Evolutionary conservation across 2,113 vertebrate genomes (phyloP), one percentile per base, ranked within the genome.

Genomic region (Gambusia affinis): DNA sequence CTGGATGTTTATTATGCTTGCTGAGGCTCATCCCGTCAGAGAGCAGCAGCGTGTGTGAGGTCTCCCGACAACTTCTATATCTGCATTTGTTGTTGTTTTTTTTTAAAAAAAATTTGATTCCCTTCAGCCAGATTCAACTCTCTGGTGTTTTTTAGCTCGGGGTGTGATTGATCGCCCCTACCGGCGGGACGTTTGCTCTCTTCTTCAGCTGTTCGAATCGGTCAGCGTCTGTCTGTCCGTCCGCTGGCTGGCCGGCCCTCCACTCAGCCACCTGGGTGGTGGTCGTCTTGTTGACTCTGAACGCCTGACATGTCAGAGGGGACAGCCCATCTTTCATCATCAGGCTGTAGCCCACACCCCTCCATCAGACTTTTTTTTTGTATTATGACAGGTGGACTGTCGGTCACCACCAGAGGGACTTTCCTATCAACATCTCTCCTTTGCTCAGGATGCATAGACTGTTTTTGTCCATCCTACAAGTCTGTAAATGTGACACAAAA

Each of bases 361-460:
- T 88, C 89, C 71, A 82, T 86, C 83, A 86, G 72, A 88, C 88
- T 74, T 91, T 89, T 88, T 33, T 33, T 33, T 33, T 91, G 72
- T 95, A 89, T 95, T 95, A 94, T 95, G 92, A 93, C 94, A 95
- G 94, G 92, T 95, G 94, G 93, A 88, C 80, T 64, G 72, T 91
- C 72, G 85, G 83, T 78, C 74, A 28, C 73, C 88, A 83, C 90
- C 88, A 91, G 76, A 77, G 35, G 37, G 80, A 74, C 84, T 67
- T 83, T 86, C 80, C 67, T 64, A 57, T 64, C 70, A 67, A 60
- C 65, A 71, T 82, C 85, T 78, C 67, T 80, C 70, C 65, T 70
- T 47, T 76, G 80, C 80, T 89, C 80, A 64, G 75, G 63, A 67
- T 71, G 70, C 64, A 65, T 19, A 62, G 54, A 80, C 66, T 74